Percentiles rank a stretch among this genome's conserved stretches.
These are phyloP conservation scores for Todus mexicanus DNA, from an alignment of 2,797 vertebrate species.

Conservation along the genomic window DNA sequence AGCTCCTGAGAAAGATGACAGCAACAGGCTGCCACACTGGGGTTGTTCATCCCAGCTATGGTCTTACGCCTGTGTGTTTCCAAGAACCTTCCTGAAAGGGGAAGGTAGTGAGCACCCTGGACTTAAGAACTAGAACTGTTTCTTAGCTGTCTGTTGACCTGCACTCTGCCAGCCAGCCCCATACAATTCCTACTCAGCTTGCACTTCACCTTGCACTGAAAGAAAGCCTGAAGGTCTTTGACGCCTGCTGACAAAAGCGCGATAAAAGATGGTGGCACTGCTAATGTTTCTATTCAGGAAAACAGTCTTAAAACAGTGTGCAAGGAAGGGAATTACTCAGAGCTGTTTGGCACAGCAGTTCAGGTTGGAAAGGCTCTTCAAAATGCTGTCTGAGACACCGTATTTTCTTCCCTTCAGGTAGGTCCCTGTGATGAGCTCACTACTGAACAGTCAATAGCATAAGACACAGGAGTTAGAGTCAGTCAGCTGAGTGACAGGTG, in stretches of 20 bases:
- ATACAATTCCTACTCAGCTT: not conserved
- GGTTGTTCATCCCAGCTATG: not conserved
- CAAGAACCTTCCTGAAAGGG: not conserved
- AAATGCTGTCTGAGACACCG: not conserved
- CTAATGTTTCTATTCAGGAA: not conserved
- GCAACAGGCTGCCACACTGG: not conserved
- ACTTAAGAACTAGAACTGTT: not conserved
- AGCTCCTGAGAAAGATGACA: not conserved
- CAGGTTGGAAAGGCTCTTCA: not conserved
- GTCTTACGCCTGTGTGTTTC: not conserved
- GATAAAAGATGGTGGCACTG: not conserved
- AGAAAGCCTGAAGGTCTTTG: not conserved
- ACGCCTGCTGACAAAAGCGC: not conserved
- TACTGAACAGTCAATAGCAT: not conserved
- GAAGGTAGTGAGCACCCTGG: not conserved
- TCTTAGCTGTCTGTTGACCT: not conserved
- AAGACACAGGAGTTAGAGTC: constrained; percentile 21
- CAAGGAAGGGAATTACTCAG: not conserved
- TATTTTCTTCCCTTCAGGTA: not conserved
- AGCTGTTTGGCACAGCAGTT: not conserved
- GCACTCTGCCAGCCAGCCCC: not conserved
- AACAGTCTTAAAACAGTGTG: not conserved
- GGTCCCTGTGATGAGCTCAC: constrained; percentile 26
- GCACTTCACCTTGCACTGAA: not conserved
- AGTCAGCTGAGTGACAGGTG: constrained; percentile 58